Base-by-base conservation (phyloP, 2,797 vertebrate genomes). In the Adrianichthys oophorus region DNA sequence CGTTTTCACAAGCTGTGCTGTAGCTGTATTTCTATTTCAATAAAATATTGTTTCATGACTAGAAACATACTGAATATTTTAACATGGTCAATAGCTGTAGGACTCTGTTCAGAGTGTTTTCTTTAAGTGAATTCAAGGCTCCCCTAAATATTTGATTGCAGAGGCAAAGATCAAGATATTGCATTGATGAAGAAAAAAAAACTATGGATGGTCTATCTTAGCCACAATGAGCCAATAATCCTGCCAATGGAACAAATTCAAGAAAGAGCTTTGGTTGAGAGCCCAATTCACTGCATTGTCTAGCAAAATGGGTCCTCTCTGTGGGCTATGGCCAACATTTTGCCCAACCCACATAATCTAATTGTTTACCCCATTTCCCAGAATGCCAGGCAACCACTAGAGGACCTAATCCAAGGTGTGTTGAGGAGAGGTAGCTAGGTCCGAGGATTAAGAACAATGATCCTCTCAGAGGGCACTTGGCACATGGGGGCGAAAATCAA, bases 381-480 rank as follows among this genome's bases (percentile, higher is more conserved):
- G 54, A 68, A 76, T 76, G 83, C 86, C 70, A 73, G 55, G 73
- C 59, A 83, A 48, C 64, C 79, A 72, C 68, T 51, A 51, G 68
- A 76, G 76, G 73, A 74, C 73, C 72, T 79, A 79, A 83, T 85
- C 87, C 87, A 78, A 89, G 88, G 86, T 89, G 85, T 85, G 83
- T 80, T 79, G 70, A 83, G 73, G 70, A 83, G 83, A 85, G 85
- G 86, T 81, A 83, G 83, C 79, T 86, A 74, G 87, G 90, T 89
- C 85, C 83, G 63, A 70, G 85, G 89, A 91, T 90, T 91, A 85
- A 87, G 80, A 87, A 84, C 83, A 90, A 80, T 88, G 87, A 91
- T 89, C 89, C 87, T 86, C 86, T 87, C 85, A 74, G 66, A 85
- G 78, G 86, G 67, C 80, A 85, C 48, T 74, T 84, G 85, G 82